Evolutionary conservation across 2,113 vertebrate genomes (phyloP).

Genomic region (Lutjanus erythropterus): DNA sequence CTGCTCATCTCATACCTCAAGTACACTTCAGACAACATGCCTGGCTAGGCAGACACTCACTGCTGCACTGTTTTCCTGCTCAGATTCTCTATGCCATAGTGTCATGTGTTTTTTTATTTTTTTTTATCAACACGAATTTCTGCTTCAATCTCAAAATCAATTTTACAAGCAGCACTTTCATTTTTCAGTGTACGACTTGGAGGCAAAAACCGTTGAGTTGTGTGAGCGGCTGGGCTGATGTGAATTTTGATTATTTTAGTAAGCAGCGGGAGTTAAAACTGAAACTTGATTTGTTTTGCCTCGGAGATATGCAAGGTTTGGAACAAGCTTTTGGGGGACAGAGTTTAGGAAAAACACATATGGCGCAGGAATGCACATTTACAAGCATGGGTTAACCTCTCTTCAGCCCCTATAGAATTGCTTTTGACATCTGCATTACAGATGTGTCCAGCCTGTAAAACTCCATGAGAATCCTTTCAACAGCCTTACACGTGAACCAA

Average conservation of each 20-base stretch:
- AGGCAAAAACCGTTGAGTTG: not conserved
- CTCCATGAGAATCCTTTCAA: conserved; percentile 54
- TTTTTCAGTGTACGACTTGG: conserved; percentile 33
- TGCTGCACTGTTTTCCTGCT: conserved; percentile 23
- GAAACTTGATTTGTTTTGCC: conserved; percentile 41
- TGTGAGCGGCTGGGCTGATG: conserved; percentile 17
- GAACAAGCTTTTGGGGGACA: conserved; percentile 6
- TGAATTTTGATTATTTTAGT: conserved; percentile 41
- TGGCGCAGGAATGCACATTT: conserved; percentile 70
- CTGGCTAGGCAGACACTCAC: not conserved
- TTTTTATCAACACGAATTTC: conserved; percentile 24
- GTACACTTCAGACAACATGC: conserved; percentile 29
- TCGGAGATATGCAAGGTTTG: not conserved
- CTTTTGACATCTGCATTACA: conserved; percentile 77
- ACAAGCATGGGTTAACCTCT: conserved; percentile 20
- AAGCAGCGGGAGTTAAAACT: conserved; percentile 37
- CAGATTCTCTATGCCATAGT: not conserved
- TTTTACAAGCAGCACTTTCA: conserved; percentile 51
- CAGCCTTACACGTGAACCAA: conserved; percentile 21
- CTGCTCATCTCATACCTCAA: conserved; percentile 42
- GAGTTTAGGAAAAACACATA: conserved; percentile 51
- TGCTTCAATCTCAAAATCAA: conserved; percentile 56
- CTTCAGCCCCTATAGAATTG: conserved; percentile 44
- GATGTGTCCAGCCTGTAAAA: conserved; percentile 60
- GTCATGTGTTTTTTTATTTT: not conserved